Evolutionary conservation across 2,888 invertebrate genomes (phyloP).

Genomic region (Lordiphosa andalusiaca): DNA sequence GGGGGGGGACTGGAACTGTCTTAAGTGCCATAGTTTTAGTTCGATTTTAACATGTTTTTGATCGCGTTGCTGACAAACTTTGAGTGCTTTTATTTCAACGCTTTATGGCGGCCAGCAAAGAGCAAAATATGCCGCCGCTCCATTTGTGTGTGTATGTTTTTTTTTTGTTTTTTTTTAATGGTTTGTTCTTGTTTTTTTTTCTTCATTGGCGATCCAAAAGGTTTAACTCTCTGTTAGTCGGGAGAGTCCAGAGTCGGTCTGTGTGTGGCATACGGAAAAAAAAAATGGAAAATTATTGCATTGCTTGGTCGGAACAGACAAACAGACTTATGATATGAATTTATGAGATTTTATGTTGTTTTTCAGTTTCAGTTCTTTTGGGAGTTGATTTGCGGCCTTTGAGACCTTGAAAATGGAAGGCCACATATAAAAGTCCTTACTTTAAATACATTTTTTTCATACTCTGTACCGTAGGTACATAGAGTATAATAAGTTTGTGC

Average conservation of each 20-base stretch:
- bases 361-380: constrained; percentile 25
- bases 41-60: constrained; percentile 66
- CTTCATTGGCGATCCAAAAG: constrained; percentile 1
- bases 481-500: too few species aligned
- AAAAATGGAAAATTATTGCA: constrained; percentile 24
- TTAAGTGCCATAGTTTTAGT: constrained; percentile 66
- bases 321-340: constrained; percentile 30
- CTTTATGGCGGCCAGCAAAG: constrained; percentile 55
- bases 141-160: constrained; percentile 35
- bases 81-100: constrained; percentile 72
- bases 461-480: too few species aligned
- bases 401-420: background rate
- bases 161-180: constrained; percentile 19
- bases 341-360: constrained; percentile 52
- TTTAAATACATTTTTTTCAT: too few species aligned
- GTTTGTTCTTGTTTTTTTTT: constrained; percentile 3
- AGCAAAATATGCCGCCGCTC: constrained; percentile 65
- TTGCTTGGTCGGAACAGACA: too few species aligned
- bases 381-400: background rate
- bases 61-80: constrained; percentile 68
- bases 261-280: constrained; percentile 50
- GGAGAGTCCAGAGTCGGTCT: constrained; percentile 18
- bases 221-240: too few species aligned
- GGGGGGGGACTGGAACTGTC: constrained; percentile 7
- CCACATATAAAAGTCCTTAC: too few species aligned